These are phyloP conservation scores for Tachuris rubrigastra DNA, from an alignment of 2,113 vertebrate species.

Conservation along the genomic window DNA sequence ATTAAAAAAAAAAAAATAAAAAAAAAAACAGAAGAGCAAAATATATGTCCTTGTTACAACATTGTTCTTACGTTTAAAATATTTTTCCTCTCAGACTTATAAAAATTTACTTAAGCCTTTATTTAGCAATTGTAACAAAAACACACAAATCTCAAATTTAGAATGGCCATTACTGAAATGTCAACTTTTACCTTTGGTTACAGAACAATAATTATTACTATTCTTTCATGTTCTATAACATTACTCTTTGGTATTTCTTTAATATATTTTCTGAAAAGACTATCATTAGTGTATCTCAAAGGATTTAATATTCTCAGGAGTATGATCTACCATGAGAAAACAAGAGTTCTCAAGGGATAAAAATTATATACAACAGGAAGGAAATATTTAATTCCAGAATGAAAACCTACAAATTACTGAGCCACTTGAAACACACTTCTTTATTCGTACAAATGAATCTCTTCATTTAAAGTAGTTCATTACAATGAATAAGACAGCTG, in stretches of 20 bases:
- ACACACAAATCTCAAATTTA: not conserved
- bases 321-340: not conserved
- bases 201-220: not conserved
- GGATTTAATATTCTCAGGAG: not conserved
- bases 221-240: not conserved
- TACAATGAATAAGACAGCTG: conserved; percentile 42
- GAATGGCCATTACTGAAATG: not conserved
- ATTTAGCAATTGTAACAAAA: not conserved
- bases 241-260: not conserved
- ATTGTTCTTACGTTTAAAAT: not conserved
- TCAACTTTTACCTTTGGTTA: not conserved
- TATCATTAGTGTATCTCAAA: not conserved
- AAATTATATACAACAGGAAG: conserved; percentile 19
- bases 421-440: conserved; percentile 35
- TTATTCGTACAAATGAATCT: conserved; percentile 21
- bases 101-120: not conserved
- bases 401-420: conserved; percentile 40
- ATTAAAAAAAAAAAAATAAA: not conserved
- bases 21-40: not conserved
- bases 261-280: not conserved
- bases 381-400: conserved; percentile 20
- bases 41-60: not conserved
- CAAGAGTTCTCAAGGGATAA: not conserved
- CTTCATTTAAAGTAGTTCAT: conserved; percentile 44
- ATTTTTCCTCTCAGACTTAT: not conserved